Base-by-base conservation (phyloP, 2,797 vertebrate species). In the Eurystomus glaucurus region DNA sequence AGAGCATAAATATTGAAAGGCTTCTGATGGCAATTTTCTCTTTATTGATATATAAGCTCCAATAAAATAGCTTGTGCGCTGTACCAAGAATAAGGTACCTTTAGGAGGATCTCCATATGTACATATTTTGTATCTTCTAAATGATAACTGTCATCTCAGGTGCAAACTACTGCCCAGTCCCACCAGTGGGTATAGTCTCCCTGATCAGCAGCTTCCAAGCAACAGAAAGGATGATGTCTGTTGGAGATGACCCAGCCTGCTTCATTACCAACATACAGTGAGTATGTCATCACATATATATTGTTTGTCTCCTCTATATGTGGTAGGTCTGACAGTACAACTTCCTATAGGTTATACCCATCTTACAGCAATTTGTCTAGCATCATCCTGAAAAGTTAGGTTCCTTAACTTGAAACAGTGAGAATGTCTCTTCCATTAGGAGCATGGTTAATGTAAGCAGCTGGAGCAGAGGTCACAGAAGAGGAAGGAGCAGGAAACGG, bases 291-390 rank as follows among this genome's bases (percentile, higher is more conserved):
- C 57, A 33, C 39, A 22, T 28, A 41, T 9, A 21, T 14, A 61
- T 37, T 1, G 13, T 58, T 37, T 1, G 13, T 58, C 77, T 74
- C 33, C 39, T 78, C 39, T 66, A 3, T 0, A 0, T 11, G 9
- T 41, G 43, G 11, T 39, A 61, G 33, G 21, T 45, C 46, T 65
- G 22, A 3, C 6, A 5, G 5, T 18, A 74, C 23, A 2, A 22
- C 21, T 68, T 65, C 31, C 33, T 75, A 28, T 23, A 28, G 28
- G 7, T 51, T 64, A 51, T 26, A 60, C 10, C 3, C 11, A 39
- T 39, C 19, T 39, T 25, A 45, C 7, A 84, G 64, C 41, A 54
- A 9, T 25, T 68, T 61, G 54, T 39, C 41, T 77, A 57, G 33
- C 16, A 57, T 48, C 16, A 52, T 35, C 33, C 41, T 41, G 25